phyloP scores from a whole-genome alignment of 2,888 invertebrate species.

The Rapana venosa region DNA sequence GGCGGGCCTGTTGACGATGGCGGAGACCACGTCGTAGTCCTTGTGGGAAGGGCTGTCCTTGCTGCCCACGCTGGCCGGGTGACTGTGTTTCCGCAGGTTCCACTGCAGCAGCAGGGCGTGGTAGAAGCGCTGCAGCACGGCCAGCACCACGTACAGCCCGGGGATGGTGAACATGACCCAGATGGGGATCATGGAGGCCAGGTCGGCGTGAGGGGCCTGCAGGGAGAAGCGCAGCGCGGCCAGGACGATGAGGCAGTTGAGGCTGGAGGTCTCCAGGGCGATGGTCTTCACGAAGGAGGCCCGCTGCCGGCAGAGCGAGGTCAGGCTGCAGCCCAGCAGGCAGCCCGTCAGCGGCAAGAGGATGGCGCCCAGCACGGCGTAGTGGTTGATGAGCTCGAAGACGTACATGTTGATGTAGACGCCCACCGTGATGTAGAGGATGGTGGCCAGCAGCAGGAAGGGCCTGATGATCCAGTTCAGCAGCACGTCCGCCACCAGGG shows the following conservation, averaged over 20 bases:
- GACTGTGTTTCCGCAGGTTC: slow-evolving; percentile 63
- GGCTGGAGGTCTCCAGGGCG: slow-evolving; percentile 73
- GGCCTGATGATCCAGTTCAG: slow-evolving; percentile 77
- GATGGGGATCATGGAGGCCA: slow-evolving; percentile 73
- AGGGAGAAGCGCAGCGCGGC: slow-evolving; percentile 74
- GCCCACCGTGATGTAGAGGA: slow-evolving; percentile 76
- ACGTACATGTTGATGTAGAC: slow-evolving; percentile 78
- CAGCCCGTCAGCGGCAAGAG: slow-evolving; percentile 69
- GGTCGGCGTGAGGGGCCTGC: slow-evolving; percentile 71
- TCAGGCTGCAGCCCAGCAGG: slow-evolving; percentile 64
- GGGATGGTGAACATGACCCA: slow-evolving; percentile 76
- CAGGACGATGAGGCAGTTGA: slow-evolving; percentile 74
- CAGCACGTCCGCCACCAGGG: slow-evolving; percentile 71
- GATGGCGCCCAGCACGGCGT: slow-evolving; percentile 66
- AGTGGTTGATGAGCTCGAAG: slow-evolving; percentile 68
- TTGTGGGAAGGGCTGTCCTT: slow-evolving; percentile 49
- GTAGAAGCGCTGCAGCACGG: slow-evolving; percentile 62
- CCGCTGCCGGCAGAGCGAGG: slow-evolving; percentile 69
- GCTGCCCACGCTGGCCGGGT: slow-evolving; percentile 18
- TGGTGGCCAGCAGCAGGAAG: slow-evolving; percentile 73
- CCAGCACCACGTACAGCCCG: slow-evolving; percentile 68
- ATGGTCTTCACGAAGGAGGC: slow-evolving; percentile 69
- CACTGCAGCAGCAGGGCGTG: slow-evolving; percentile 60
- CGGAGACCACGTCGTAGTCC: slow-evolving; percentile 69
- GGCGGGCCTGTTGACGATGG: slow-evolving; percentile 69